Evolutionary conservation across 2,113 vertebrate genomes (phyloP).

Genomic region (Myrmecobius fasciatus): DNA sequence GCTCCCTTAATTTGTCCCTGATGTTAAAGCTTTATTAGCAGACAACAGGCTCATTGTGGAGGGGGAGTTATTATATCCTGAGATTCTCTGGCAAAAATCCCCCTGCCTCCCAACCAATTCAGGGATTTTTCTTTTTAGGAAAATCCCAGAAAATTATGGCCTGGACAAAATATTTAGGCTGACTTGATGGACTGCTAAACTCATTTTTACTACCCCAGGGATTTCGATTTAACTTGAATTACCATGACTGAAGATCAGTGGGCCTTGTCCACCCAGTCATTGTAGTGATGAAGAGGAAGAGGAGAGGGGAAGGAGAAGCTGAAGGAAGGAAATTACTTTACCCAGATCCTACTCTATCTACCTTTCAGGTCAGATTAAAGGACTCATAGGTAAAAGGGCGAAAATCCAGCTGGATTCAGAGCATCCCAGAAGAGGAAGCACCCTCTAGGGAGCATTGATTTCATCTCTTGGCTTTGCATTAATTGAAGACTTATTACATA

Average conservation of each 20-base stretch:
- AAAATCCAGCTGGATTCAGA: neutral
- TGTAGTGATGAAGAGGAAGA: neutral
- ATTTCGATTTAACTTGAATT: neutral
- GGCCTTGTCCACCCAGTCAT: neutral
- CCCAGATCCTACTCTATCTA: neutral
- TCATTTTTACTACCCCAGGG: neutral
- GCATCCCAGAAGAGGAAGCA: neutral
- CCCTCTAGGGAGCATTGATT: neutral
- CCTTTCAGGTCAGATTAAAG: neutral
- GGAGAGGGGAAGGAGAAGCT: neutral
- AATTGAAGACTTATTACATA: neutral
- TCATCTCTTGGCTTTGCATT: neutral
- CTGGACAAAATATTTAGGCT: neutral
- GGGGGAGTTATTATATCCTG: neutral
- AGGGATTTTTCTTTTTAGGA: constrained; percentile 53
- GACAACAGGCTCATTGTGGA: constrained; percentile 49
- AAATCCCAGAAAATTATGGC: constrained; percentile 71
- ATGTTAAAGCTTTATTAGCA: constrained; percentile 31
- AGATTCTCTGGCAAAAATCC: constrained; percentile 52
- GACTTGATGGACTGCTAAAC: neutral
- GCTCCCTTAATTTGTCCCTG: neutral
- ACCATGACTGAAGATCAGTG: neutral
- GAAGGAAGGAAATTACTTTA: neutral
- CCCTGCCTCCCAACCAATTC: neutral
- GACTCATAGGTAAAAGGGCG: neutral